These are phyloP conservation scores for Grapholita molesta DNA, from an alignment of 1,140 invertebrate genomes.

Conservation along the genomic window DNA sequence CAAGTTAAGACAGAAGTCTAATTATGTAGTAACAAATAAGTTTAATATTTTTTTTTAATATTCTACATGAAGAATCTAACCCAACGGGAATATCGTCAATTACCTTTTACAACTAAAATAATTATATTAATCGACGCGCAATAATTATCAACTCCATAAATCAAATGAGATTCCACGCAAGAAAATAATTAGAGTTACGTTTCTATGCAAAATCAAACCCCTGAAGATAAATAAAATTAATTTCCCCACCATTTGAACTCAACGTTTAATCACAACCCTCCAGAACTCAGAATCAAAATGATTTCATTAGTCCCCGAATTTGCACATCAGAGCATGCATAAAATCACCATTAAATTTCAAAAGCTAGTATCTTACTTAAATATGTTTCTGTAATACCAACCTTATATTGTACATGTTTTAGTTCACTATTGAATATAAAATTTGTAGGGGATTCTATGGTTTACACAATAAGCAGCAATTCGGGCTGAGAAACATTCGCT, in stretches of 20 bases:
- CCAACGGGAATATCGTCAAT: no score
- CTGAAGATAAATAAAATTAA: slow-evolving; percentile 23
- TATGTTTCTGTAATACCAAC: not conserved
- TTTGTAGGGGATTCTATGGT: not conserved
- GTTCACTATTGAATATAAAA: not conserved
- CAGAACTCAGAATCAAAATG: slow-evolving; percentile 37
- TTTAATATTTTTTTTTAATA: no score
- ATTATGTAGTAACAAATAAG: no score
- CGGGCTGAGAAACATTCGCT: not conserved
- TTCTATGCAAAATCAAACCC: slow-evolving; percentile 27
- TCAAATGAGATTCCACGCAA: not conserved
- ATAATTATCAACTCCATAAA: not conserved
- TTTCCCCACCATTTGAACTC: slow-evolving; percentile 40
- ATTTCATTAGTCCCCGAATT: slow-evolving; percentile 49
- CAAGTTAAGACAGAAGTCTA: no score
- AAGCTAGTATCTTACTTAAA: not conserved
- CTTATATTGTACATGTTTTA: not conserved
- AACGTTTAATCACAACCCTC: slow-evolving; percentile 50
- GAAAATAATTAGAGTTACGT: not conserved
- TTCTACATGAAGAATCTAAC: no score
- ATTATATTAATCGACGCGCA: not conserved
- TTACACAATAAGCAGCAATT: not conserved
- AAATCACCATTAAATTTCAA: not conserved
- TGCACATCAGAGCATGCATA: slow-evolving; percentile 24
- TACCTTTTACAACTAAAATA: not conserved